Evolutionary conservation across 1,140 invertebrate species (phyloP), one percentile per base, ranked within the genome.

Genomic region (Trichonephila inaurata): DNA sequence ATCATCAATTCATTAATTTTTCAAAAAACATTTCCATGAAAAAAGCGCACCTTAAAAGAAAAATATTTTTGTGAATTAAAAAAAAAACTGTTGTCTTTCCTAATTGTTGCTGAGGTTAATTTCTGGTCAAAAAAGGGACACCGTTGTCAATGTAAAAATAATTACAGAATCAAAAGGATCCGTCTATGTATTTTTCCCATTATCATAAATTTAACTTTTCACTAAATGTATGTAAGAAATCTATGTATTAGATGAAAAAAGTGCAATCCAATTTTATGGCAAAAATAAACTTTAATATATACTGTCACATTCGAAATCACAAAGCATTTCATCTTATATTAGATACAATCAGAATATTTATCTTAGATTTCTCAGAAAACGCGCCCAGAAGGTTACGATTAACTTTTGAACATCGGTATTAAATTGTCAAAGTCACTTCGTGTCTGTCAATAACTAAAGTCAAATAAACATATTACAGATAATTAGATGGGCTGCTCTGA

Each of bases 381-480:
- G 28, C 62, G 33, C 33, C 40, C 51, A 88, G 61, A 88, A 64
- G 28, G 72, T 77, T 77, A 77, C 72, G 72, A 77, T 64, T 88
- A 64, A 62, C 60, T 21, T 88, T 21, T 64, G 88, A 89, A 24
- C 64, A 89, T 72, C 77, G 16, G 44, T 69, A 91, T 91, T 91
- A 91, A 91, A 91, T 81, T 60, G 89, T 61, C 89, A 82, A 81
- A 88, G 10, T n/a, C 24, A 21, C 51, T 91, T 82, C 69, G 69
- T 82, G 89, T 72, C 72, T 91, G 89, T 91, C 89, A 81, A 61
- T 82, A 91, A 91, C 89, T 82, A 44, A 44, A 81, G 58, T 82
- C 77, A 91, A 91, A 91, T 91, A 91, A 91, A 91, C 69, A 91
- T 82, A 82, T 91, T 91, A 91, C 72, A 33, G 89, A 91, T 91